Evolutionary conservation across 2,113 vertebrate genomes (phyloP).

Genomic region (Phainopepla nitens): DNA sequence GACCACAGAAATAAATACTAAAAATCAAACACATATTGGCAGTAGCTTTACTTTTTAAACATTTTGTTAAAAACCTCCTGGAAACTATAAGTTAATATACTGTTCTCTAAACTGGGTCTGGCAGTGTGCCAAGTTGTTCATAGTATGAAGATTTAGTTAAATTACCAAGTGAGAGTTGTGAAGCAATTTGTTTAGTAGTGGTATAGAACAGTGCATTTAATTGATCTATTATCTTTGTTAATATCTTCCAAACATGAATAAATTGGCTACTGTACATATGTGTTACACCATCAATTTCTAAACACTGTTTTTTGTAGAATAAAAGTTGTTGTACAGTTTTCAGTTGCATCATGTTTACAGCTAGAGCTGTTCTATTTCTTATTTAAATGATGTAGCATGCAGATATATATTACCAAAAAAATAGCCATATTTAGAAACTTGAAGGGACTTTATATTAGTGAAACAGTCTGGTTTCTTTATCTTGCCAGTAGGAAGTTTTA

Average conservation of each 20-base stretch:
- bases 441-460: neutral
- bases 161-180: neutral
- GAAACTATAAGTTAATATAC: neutral
- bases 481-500: neutral
- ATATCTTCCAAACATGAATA: constrained; percentile 28
- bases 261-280: constrained; percentile 44
- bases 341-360: neutral
- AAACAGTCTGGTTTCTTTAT: neutral
- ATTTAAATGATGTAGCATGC: neutral
- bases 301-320: neutral
- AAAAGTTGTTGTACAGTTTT: constrained; percentile 15
- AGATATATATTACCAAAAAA: neutral
- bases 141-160: neutral
- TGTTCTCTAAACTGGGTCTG: neutral
- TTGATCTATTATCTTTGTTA: neutral
- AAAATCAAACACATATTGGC: constrained; percentile 31
- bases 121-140: neutral
- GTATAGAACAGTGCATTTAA: neutral
- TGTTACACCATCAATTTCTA: constrained; percentile 22
- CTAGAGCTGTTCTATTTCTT: neutral
- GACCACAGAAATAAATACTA: neutral
- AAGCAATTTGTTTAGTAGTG: neutral
- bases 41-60: constrained; percentile 19
- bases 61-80: neutral
- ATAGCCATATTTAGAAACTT: neutral